Evolutionary conservation across 2,888 invertebrate genomes (phyloP).

Genomic region (Ferdinandea cuprea): DNA sequence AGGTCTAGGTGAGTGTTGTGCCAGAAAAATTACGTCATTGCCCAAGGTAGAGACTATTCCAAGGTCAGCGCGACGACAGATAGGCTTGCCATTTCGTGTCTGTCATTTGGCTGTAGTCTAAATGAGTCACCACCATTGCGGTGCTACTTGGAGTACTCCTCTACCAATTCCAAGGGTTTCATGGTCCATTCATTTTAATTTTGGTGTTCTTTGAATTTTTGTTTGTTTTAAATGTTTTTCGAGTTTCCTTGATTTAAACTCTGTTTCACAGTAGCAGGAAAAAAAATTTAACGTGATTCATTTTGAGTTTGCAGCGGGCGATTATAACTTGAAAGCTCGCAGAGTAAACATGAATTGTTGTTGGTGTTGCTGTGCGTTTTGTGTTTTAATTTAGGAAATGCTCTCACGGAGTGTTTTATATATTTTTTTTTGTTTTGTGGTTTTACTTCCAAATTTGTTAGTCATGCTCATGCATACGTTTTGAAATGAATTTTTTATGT

Average conservation of each 20-base stretch:
- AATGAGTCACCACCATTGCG: conserved; percentile 50
- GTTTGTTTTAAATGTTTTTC: conserved; percentile 17
- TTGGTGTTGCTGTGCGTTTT: conserved; percentile 28
- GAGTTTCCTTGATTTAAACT: conserved; percentile 11
- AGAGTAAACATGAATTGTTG: conserved; percentile 18
- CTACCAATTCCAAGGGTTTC: conserved; percentile 1
- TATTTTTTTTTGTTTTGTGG: conserved; percentile 12
- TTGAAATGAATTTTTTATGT: conserved; percentile 34
- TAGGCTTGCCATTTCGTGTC: conserved; percentile 34
- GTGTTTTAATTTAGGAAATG: conserved; percentile 64
- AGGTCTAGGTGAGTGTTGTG: conserved; percentile 86
- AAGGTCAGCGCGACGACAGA: conserved; percentile 53
- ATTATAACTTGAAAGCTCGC: conserved; percentile 45
- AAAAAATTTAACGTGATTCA: conserved; percentile 39
- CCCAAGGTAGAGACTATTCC: conserved; percentile 52
- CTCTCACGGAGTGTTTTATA: conserved; percentile 37
- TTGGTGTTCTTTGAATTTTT: conserved; percentile 36
- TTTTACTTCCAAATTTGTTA: conserved; percentile 60
- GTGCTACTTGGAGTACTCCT: conserved; percentile 7
- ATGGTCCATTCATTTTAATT: conserved; percentile 36
- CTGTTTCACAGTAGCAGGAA: conserved; percentile 17
- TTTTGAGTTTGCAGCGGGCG: conserved; percentile 20
- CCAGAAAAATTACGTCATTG: conserved; percentile 63
- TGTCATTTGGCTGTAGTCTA: conserved; percentile 15
- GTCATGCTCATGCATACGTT: conserved; percentile 45